A percentile compares a stretch with the other conserved stretches of the same genome.
Evolutionary conservation across 92 coral and sea anemone species (phyloP).

Genomic region (Phenganax marumi): DNA sequence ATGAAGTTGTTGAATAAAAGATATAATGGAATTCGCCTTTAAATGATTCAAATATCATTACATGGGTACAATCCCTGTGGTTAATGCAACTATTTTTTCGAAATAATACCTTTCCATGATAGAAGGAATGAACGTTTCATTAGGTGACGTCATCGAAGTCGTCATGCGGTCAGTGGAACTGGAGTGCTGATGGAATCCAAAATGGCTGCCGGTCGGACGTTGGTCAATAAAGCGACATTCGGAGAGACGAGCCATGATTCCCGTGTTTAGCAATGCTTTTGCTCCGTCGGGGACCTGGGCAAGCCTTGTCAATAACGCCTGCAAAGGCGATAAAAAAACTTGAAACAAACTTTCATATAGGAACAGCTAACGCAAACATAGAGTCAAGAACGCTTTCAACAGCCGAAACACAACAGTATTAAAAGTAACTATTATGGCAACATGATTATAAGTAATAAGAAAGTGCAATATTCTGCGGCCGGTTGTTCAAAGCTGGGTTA

Average conservation of each 20-base stretch:
- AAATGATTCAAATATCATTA: too few relatives aligned
- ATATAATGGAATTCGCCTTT: too few relatives aligned
- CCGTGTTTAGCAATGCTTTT: slow-evolving; percentile 69
- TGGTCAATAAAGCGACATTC: slow-evolving; percentile 86
- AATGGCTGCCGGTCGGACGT: slow-evolving; percentile 16
- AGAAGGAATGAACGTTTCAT: not conserved
- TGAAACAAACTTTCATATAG: not conserved
- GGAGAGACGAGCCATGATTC: slow-evolving; percentile 85
- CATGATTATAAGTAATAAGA: too few relatives aligned
- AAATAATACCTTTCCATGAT: slow-evolving; percentile 43
- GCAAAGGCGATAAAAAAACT: not conserved
- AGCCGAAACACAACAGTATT: too few relatives aligned
- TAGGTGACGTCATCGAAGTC: slow-evolving; percentile 21
- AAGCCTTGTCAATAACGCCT: slow-evolving; percentile 78
- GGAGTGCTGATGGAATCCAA: slow-evolving; percentile 11
- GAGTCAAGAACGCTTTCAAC: too few relatives aligned
- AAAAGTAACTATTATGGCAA: too few relatives aligned
- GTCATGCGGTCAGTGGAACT: slow-evolving; percentile 24
- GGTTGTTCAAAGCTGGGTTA: too few relatives aligned
- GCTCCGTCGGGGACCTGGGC: slow-evolving; percentile 93
- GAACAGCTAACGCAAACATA: too few relatives aligned
- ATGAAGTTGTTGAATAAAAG: too few relatives aligned
- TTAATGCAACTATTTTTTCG: too few relatives aligned
- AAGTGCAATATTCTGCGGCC: too few relatives aligned
- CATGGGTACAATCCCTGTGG: too few relatives aligned